Percentiles rank a stretch among this genome's conserved stretches.
These are phyloP conservation scores for Sapayoa aenigma DNA, from an alignment of 2,113 vertebrate species.

Conservation along the genomic window DNA sequence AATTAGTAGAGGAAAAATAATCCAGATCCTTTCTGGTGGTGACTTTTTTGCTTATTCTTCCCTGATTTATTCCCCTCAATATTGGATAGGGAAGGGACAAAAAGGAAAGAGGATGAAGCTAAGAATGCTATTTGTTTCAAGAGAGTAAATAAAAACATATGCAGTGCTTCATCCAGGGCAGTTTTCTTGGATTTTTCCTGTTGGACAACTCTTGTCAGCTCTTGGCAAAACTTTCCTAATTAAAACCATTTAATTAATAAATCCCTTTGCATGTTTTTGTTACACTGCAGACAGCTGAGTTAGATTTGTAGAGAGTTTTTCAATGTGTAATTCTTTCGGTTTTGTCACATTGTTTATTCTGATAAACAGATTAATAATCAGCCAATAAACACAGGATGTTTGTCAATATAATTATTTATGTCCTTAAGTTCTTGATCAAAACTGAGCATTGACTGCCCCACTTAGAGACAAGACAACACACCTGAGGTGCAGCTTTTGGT, in stretches of 20 bases:
- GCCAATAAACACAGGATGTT: neutral
- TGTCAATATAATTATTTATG: neutral
- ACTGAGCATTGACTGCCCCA: neutral
- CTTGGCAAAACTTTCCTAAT: neutral
- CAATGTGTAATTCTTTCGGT: neutral
- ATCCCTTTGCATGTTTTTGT: neutral
- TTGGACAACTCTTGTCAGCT: neutral
- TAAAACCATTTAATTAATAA: neutral
- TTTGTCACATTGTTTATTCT: neutral
- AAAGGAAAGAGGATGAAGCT: neutral
- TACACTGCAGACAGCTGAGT: neutral
- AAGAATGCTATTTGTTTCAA: neutral
- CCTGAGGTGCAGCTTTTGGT: neutral
- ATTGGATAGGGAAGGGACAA: neutral
- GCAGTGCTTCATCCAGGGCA: neutral
- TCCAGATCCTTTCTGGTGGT: neutral
- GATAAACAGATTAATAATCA: neutral
- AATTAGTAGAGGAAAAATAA: neutral
- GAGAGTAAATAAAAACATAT: neutral
- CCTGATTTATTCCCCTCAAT: neutral
- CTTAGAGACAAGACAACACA: neutral
- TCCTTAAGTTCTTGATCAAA: neutral
- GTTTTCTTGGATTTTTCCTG: neutral
- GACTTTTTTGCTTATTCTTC: neutral
- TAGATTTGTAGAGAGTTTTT: neutral